Evolutionary conservation across 2,888 invertebrate species (phyloP), one percentile per base, ranked within the genome.

Genomic region (Ypsolopha scabrella): DNA sequence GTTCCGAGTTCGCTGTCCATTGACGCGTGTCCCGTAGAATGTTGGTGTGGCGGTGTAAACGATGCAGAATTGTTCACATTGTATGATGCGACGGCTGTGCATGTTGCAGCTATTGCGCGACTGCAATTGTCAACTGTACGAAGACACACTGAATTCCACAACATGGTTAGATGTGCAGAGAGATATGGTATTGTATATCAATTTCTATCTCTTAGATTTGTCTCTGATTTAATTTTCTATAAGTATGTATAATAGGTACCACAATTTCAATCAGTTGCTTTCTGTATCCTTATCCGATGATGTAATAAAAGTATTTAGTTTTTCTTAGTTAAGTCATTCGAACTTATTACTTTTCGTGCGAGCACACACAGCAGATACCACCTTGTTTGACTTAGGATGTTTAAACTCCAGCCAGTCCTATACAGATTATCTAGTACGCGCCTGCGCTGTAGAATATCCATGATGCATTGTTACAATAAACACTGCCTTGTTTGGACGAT

Each of bases 141-240:
- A 67, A 56, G 60, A 57, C 33, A 60, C 61, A 51, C 52, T 62
- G 45, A 62, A 58, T 52, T 64, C 68, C 48, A 54, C 63, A 38
- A 59, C 62, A 59, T 69, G 67, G 69, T 54, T 64, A 14, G 63
- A 60, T 54, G 51, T 61, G 49, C 59, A 60, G 51, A 63, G 63
- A 52, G 63, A 68, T 60, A 68, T 71, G 70, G 71, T 72, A 58
- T 44, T 35, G 44, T 36, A 7, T 24, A 24, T 24, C 24, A 4
- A 24, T 24, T 24, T 14, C 4, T 14, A 43, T 24, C 7, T 24
- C 8, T 43, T 43, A 43, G 14, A 13, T 13, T 24, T 43, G 43
- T 43, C 24, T 24, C 13, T 43, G 13, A 14, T 43, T 43, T 13
- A 13, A 24, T 43, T 13, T 43, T 43, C 14, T n/a, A n/a, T n/a